Percentiles rank a stretch among this genome's conserved stretches.
Conservation (phyloP, 2,113 vertebrate species). For the Menidia beryllina region DNA sequence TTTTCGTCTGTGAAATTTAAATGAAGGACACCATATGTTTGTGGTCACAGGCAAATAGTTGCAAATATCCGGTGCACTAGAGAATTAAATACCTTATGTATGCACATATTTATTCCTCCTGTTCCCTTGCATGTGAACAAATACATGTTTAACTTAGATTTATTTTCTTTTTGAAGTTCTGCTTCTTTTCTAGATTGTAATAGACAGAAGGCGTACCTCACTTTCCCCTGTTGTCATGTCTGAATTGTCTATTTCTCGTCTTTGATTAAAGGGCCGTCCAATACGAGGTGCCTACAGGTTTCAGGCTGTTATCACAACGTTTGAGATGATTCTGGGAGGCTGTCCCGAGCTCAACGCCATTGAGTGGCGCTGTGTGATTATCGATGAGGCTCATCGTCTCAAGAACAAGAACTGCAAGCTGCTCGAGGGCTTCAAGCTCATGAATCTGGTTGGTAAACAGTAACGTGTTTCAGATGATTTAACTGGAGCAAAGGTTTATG, state of each 20-base stretch:
- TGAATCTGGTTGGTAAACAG: constrained; percentile 88
- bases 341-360: constrained; percentile 97
- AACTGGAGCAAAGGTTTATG: background rate
- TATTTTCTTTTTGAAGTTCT: too few species aligned
- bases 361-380: constrained; percentile 97
- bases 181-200: background rate
- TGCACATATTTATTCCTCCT: background rate
- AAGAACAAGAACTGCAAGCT: constrained; percentile 99
- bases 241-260: background rate
- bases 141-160: too few species aligned
- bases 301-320: constrained; percentile 96
- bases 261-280: constrained; percentile 85
- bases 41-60: background rate
- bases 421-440: constrained; percentile 96
- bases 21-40: constrained; percentile 7
- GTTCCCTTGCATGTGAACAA: background rate
- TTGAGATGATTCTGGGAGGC: constrained; percentile 98
- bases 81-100: background rate
- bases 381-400: constrained; percentile 97
- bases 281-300: constrained; percentile 93
- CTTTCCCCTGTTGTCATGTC: too few species aligned
- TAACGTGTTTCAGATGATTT: background rate
- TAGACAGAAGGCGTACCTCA: too few species aligned
- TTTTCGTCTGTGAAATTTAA: constrained; percentile 4
- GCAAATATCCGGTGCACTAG: background rate